These are phyloP conservation scores for Ceryle rudis DNA, from an alignment of 2,797 vertebrate species.

Conservation along the genomic window DNA sequence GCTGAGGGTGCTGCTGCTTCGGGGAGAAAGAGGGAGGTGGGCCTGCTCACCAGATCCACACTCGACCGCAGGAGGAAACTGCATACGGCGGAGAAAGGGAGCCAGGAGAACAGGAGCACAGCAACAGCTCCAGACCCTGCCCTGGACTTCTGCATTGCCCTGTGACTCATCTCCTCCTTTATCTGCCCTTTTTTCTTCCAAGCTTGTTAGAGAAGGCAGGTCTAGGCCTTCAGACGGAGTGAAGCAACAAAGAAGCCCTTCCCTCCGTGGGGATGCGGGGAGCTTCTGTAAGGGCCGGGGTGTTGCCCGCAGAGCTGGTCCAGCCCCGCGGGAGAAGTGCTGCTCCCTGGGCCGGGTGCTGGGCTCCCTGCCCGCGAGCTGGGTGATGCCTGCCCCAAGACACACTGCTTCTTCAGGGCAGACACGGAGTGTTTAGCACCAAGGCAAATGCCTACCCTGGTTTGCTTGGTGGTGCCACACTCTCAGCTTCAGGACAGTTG, in stretches of 20 bases:
- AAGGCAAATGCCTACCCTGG: background rate
- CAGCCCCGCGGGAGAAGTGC: background rate
- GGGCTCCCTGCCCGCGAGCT: accelerated
- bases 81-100: accelerated
- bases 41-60: background rate
- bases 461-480: too few relatives aligned
- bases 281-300: accelerated
- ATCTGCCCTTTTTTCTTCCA: background rate
- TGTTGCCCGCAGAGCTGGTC: accelerated
- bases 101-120: background rate
- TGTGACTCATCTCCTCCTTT: constrained; percentile 5
- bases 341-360: background rate
- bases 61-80: background rate
- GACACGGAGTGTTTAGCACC: accelerated
- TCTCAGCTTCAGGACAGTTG: background rate
- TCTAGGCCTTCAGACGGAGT: background rate
- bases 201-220: background rate
- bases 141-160: background rate
- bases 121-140: background rate
- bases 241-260: background rate
- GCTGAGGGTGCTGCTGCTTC: background rate
- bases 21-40: background rate
- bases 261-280: background rate
- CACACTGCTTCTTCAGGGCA: background rate
- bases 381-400: accelerated